These are phyloP conservation scores for Timema podura DNA, from an alignment of 2,888 invertebrate genomes.

Conservation along the genomic window DNA sequence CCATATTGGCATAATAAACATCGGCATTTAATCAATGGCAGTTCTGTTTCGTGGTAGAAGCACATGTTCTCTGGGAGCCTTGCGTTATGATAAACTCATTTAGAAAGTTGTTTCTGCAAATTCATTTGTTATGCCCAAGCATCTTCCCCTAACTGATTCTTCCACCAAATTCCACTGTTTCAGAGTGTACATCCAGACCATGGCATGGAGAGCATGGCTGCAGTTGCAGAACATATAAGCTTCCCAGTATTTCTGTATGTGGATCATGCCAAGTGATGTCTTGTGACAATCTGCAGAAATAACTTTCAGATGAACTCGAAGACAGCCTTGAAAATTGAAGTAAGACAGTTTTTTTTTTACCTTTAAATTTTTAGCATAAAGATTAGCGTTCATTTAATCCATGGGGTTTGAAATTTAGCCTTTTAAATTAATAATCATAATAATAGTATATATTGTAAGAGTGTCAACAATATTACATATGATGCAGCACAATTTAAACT, in stretches of 20 bases:
- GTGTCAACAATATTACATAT: too few relatives aligned
- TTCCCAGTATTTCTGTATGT: conserved; percentile 2
- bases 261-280: neutral
- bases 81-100: neutral
- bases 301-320: neutral
- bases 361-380: neutral
- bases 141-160: conserved; percentile 3
- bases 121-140: neutral
- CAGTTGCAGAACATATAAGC: neutral
- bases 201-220: conserved; percentile 3
- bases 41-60: neutral
- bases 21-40: neutral
- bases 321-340: neutral
- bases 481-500: too few relatives aligned
- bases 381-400: too few relatives aligned
- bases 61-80: too few relatives aligned
- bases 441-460: too few relatives aligned
- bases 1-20: neutral
- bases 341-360: neutral
- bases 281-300: neutral
- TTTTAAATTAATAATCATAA: too few relatives aligned
- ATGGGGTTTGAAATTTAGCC: too few relatives aligned
- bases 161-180: conserved; percentile 1
- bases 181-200: neutral
- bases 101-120: neutral